These are phyloP conservation scores for Morelia viridis DNA, from an alignment of 2,797 vertebrate genomes.

Conservation along the genomic window DNA sequence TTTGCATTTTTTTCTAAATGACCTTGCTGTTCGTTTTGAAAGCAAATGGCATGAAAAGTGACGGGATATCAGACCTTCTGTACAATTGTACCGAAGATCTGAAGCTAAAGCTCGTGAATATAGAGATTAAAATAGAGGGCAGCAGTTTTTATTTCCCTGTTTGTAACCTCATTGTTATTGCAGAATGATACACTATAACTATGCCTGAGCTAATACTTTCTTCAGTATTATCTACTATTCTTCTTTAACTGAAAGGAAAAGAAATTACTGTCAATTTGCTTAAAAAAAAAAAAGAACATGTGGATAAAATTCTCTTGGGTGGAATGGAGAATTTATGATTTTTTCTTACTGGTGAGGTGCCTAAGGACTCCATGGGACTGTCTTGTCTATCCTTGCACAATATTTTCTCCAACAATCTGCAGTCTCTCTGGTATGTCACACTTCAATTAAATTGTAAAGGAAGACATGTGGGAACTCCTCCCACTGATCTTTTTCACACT, in stretches of 20 bases:
- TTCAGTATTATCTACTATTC: not conserved
- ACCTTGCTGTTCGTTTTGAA: not conserved
- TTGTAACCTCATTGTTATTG: slow-evolving; percentile 18
- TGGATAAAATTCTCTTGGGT: not conserved
- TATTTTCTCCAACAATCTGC: not conserved
- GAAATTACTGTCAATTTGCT: not conserved
- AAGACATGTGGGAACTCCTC: not conserved
- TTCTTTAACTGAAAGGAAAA: not conserved
- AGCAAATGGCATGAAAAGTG: not conserved
- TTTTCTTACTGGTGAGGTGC: not conserved
- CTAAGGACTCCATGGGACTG: not conserved
- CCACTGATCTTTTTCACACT: not conserved
- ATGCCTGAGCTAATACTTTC: not conserved
- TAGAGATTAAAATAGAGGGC: not conserved
- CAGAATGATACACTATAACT: slow-evolving; percentile 4
- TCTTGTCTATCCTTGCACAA: not conserved
- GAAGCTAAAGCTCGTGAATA: not conserved
- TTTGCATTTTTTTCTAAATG: not conserved
- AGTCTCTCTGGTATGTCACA: not conserved
- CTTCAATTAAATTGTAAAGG: not conserved
- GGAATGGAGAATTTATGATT: not conserved
- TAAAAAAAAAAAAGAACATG: not conserved
- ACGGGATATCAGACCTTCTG: not conserved
- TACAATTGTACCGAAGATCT: not conserved
- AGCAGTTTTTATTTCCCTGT: slow-evolving; percentile 2